Base-by-base conservation (phyloP, 1,140 invertebrate species). In the Panonychus citri region DNA sequence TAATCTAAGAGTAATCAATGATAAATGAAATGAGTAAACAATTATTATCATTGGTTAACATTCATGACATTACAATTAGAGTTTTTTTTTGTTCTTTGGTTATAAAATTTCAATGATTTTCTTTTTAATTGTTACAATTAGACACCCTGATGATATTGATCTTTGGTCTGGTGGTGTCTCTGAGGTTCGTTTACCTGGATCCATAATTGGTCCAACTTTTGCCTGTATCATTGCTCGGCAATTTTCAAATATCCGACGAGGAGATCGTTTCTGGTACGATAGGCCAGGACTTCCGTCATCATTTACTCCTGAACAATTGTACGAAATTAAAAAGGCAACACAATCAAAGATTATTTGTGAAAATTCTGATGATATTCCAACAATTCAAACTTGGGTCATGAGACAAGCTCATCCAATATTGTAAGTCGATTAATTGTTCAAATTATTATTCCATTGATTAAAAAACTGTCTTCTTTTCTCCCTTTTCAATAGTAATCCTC, bases 181-280 rank as follows among this genome's bases (percentile, higher is more conserved):
- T 1, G 90, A 95, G 67, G 75, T 78, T 51, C 79, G 83, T 5
- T 71, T 90, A 51, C 82, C 81, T 7, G 85, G 84, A 40, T 85
- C 83, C 43, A 82, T 93, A 77, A 73, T 93, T 28, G 91, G 90
- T 39, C 88, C 89, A 3, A 94, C 88, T 5, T 75, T 75, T 62
- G 69, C 70, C 19, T 77, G 76, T 60, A 71, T 78, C 42, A 70
- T 78, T 43, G 75, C 67, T 4, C 66, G 68, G 56, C 75, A 77
- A 59, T 78, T 79, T 63, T 64, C 67, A 27, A 66, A 69, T 54
- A 61, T 77, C 12, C 69, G 88, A 63, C 74, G 81, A 59, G 93
- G 91, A 0, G 63, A 64, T 57, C 57, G 63, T 28, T 64, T 62
- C 51, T 64, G 63, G 63, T 64, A 59, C 40, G 63, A 64, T 42